phyloP scores from a whole-genome alignment of 2,113 vertebrate species.

The Aix galericulata region DNA sequence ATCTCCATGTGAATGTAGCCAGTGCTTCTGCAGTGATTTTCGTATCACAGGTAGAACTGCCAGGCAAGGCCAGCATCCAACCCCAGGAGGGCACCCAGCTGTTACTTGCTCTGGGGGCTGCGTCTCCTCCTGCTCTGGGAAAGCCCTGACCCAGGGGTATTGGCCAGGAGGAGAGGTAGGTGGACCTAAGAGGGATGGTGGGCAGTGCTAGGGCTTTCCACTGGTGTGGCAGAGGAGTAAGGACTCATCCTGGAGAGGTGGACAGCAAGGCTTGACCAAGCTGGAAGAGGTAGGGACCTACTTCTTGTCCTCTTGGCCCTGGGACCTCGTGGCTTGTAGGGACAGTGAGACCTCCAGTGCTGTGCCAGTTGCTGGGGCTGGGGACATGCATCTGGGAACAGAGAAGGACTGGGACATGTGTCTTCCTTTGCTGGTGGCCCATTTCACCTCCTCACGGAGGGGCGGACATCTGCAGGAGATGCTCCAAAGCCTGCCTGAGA shows the following conservation, averaged over 20 bases:
- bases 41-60: neutral
- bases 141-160: rapidly evolving
- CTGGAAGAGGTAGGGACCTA: neutral
- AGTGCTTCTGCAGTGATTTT: neutral
- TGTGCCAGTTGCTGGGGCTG: neutral
- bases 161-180: neutral
- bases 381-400: neutral
- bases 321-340: neutral
- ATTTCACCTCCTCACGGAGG: neutral
- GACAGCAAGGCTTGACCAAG: neutral
- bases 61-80: too few relatives aligned
- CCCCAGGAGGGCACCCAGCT: neutral
- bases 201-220: neutral
- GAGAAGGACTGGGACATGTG: neutral
- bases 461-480: neutral
- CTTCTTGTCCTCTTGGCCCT: neutral
- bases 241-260: neutral
- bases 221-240: neutral
- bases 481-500: neutral
- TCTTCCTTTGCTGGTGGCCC: neutral
- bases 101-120: neutral
- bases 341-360: neutral
- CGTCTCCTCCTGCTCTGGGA: neutral
- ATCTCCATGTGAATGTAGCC: neutral
- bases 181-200: neutral